Base-by-base conservation (phyloP, 2,113 vertebrate genomes). In the Festucalex cinctus region DNA sequence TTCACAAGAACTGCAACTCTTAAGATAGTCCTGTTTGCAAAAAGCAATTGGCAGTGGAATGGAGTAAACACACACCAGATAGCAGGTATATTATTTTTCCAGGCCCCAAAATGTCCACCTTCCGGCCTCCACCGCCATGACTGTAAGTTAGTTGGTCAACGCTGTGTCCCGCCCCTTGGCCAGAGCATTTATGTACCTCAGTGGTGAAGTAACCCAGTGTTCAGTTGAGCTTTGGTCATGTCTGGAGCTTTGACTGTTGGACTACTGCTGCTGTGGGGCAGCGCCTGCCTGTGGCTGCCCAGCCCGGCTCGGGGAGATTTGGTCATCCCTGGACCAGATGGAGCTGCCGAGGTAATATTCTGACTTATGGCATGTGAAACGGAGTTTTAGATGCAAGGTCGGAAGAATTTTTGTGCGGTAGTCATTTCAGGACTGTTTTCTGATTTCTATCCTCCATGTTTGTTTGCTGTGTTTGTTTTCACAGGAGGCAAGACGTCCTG, bases 201-300 rank as follows among this genome's bases (percentile, higher is more conserved):
- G 72, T n/a, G 37, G 14, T 80, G 71, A 87, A 85, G 68, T 64
- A 61, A 80, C 70, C 5, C 56, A 77, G 78, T 80, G 64, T 81
- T 86, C 41, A 77, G 75, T 79, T 35, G 59, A 71, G 22, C 48
- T 83, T 84, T 69, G 65, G 74, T 89, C 83, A 92, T 92, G 90
- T 85, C 86, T 84, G 81, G 76, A 72, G 63, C 75, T 20, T 56
- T 70, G 77, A 64, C 78, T 70, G 66, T 82, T 74, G 24, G 59
- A 20, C 65, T 86, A 61, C 69, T 87, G 81, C 81, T 90, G 75
- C 77, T 88, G 22, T 83, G 77, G 79, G 69, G 77, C 75, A 82
- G 70, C 5, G 70, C 74, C 70, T 76, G 76, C 73, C 32, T 85
- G 39, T 64, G 66, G 73, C 61, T 79, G 37, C 57, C 68, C 28